Evolutionary conservation across 1,140 invertebrate genomes (phyloP), one percentile per base, ranked within the genome.

Genomic region (Drosophila guanche): DNA sequence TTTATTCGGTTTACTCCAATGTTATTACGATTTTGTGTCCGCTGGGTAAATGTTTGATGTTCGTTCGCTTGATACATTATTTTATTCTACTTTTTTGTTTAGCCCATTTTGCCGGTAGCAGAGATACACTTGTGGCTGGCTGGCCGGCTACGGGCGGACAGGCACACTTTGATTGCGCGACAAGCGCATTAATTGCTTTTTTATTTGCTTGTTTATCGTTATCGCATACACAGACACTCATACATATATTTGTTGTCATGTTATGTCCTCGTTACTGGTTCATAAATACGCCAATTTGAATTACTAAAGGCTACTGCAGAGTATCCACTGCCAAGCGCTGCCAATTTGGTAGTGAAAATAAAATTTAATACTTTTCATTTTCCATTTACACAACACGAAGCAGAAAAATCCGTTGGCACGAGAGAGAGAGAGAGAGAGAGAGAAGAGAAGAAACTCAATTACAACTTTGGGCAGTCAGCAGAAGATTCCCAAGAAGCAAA

Each of bases 101-200:
- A 37, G 33, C 10, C 33, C 7, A 1, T 76, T 73, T 69, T 55
- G 60, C 46, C 60, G n/a, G 41, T 27, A 41, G 53, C 23, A 37
- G 33, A 45, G 12, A 42, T 37, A 40, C 43, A 57, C 12, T 42
- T 37, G 33, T 27, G 25, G 25, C 25, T 27, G 16, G 16, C 16
- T 33, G 29, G 29, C 29, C 8, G 29, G 29, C 29, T 33, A 10
- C 29, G 10, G 10, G 10, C 29, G 29, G 29, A 4, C 4, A 12
- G 29, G 3, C 4, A 12, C 33, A 37, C 33, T 50, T 62, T 73
- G 63, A 62, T 55, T 74, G 42, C 67, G 58, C 67, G 58, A 74
- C 74, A 74, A 69, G 65, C 63, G 74, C 59, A 77, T 74, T 77
- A 77, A 77, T 77, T 77, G 74, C 65, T 62, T 76, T 68, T 73